These are phyloP conservation scores for Taphrorychus bicolor DNA, from an alignment of 2,888 invertebrate species.

Conservation along the genomic window DNA sequence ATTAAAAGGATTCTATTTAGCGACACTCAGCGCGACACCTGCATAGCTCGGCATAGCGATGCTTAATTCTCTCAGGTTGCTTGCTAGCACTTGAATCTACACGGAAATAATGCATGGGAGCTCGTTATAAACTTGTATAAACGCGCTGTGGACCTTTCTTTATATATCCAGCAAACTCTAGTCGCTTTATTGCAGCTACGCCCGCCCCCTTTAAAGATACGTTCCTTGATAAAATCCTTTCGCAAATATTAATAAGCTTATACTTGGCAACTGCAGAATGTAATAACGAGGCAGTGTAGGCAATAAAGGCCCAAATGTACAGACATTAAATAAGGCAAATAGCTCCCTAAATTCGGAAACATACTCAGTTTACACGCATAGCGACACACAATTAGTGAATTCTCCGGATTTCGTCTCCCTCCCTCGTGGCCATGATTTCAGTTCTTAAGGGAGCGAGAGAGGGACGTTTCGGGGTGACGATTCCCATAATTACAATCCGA, in stretches of 20 bases:
- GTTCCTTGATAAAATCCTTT: conserved; percentile 1
- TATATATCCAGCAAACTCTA: no score
- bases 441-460: not conserved
- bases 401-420: conserved; percentile 13
- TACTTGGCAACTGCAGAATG: conserved; percentile 25
- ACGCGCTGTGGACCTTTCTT: no score
- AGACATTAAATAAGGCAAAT: conserved; percentile 35
- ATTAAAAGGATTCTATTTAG: no score
- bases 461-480: not conserved
- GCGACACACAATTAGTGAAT: conserved; percentile 26
- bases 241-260: conserved; percentile 34
- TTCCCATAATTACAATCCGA: no score
- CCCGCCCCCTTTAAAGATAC: no score
- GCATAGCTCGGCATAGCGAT: no score
- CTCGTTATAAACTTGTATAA: no score
- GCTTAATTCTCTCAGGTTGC: no score
- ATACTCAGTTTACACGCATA: conserved; percentile 32
- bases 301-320: conserved; percentile 35
- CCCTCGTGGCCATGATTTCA: not conserved
- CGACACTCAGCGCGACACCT: no score
- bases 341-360: conserved; percentile 36
- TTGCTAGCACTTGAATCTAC: no score
- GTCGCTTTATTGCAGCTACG: not conserved
- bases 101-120: no score
- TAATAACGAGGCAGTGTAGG: conserved; percentile 34